Conservation (phyloP, 2,797 vertebrate genomes). For the Danio jaintianensis region DNA sequence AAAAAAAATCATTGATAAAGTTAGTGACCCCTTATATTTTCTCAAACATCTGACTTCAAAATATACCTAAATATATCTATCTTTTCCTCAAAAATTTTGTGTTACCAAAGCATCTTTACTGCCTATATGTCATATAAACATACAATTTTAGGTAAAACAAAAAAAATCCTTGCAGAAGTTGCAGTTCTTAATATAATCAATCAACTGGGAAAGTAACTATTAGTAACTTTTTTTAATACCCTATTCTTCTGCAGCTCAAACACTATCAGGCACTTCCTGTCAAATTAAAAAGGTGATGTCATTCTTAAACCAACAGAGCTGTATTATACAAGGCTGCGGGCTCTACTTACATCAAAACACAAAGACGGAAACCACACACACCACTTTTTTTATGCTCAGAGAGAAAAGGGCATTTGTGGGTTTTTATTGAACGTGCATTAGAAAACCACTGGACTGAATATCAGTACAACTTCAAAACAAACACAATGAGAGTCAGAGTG, state of each 20-base stretch:
- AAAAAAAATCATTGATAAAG: too few species aligned
- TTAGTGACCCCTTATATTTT: too few species aligned
- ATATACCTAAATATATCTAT: too few species aligned
- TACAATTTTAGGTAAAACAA: too few species aligned
- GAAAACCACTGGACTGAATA: background rate
- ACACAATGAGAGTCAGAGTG: background rate
- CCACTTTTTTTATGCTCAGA: background rate
- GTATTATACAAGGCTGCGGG: conserved; percentile 11
- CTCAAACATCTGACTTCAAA: background rate
- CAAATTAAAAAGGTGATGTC: conserved; percentile 32
- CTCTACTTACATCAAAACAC: conserved; percentile 20
- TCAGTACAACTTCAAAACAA: background rate
- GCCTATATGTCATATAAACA: too few species aligned
- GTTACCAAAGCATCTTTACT: too few species aligned
- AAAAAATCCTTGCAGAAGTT: too few species aligned
- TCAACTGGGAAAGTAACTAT: too few species aligned
- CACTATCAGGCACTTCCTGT: conserved; percentile 12
- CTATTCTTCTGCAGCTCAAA: background rate
- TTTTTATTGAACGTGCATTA: background rate
- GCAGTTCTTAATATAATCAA: too few species aligned
- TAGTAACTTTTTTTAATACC: too few species aligned
- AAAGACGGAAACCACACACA: conserved; percentile 13
- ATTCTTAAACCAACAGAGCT: conserved; percentile 6
- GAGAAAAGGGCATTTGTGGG: background rate
- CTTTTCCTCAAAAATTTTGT: too few species aligned